Base-by-base conservation (phyloP, 2,888 invertebrate genomes). In the Melanargia galathea region DNA sequence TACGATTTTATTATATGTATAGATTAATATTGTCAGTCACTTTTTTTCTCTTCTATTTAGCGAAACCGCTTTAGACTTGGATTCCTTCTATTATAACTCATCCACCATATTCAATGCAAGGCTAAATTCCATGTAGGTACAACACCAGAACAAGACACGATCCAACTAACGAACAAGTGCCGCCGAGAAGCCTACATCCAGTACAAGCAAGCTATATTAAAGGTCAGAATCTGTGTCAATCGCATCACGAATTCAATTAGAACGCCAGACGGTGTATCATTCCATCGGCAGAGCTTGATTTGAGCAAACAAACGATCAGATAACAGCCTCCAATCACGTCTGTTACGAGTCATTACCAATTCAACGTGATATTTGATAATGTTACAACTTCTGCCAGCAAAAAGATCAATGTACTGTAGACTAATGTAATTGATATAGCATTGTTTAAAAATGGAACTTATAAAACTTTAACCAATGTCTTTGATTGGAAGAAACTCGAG, bases 261-360 rank as follows among this genome's bases (percentile, higher is more conserved):
- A 43, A 40, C 20, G 62, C 43, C 57, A 62, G 62, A 62, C 62
- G 22, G 49, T 57, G 40, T 51, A 57, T 13, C 62, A 51, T 57
- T 57, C 8, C 30, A 46, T n/a, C 35, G 22, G 16, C 51, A n/a
- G 33, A 30, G 30, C 24, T 20, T 45, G 57, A 57, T 35, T 38
- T 46, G 43, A 56, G 56, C 33, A 48, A 55, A 60, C 54, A 60
- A 38, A 6, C 18, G 62, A 65, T 62, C 65, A 52, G 65, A 66
- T 66, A 63, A 22, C 65, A 11, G 20, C 43, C 18, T 6, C n/a
- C 60, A 45, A 57, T 56, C 22, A 51, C 51, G n/a, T n/a, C 45
- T 58, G 35, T 59, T 60, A 49, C 62, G 16, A 62, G 59, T 63
- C 35, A 57, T 65, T 60, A 48, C 51, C 16, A 48, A 49, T 48